Evolutionary conservation across 2,113 vertebrate species (phyloP).

Genomic region (Ictalurus furcatus): DNA sequence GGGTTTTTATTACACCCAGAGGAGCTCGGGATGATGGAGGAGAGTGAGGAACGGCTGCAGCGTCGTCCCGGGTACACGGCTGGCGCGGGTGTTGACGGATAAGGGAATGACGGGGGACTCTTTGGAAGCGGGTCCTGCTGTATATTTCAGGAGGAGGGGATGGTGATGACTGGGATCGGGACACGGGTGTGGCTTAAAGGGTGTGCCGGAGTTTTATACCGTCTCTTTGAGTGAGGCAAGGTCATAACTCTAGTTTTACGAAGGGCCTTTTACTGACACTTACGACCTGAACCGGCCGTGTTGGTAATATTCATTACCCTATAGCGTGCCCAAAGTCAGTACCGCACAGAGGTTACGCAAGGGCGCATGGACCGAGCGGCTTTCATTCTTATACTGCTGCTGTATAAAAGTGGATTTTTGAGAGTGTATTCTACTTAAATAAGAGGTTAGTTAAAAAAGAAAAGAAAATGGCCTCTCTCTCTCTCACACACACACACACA

Average conservation of each 20-base stretch:
- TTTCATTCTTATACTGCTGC: neutral
- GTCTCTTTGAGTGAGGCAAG: neutral
- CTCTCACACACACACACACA: neutral
- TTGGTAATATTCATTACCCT: constrained; percentile 33
- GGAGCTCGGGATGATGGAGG: constrained; percentile 26
- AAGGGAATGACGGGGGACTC: neutral
- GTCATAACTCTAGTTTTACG: constrained; percentile 39
- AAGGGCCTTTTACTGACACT: constrained; percentile 43
- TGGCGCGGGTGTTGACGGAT: neutral
- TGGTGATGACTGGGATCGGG: neutral
- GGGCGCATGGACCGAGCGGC: neutral
- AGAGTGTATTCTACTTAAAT: neutral
- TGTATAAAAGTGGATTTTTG: neutral
- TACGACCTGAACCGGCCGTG: constrained; percentile 34
- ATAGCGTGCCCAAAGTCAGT: constrained; percentile 19
- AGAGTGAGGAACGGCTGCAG: neutral
- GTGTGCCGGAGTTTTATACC: constrained; percentile 12
- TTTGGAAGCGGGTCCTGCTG: neutral
- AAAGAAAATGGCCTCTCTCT: neutral
- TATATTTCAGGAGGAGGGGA: neutral
- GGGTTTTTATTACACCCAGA: constrained; percentile 41
- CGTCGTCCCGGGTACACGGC: neutral
- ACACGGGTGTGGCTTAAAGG: neutral
- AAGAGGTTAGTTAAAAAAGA: neutral
- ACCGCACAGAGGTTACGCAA: constrained; percentile 34